Evolutionary conservation across 2,888 invertebrate genomes (phyloP), one percentile per base, ranked within the genome.

Genomic region (Pyrrhia umbra): DNA sequence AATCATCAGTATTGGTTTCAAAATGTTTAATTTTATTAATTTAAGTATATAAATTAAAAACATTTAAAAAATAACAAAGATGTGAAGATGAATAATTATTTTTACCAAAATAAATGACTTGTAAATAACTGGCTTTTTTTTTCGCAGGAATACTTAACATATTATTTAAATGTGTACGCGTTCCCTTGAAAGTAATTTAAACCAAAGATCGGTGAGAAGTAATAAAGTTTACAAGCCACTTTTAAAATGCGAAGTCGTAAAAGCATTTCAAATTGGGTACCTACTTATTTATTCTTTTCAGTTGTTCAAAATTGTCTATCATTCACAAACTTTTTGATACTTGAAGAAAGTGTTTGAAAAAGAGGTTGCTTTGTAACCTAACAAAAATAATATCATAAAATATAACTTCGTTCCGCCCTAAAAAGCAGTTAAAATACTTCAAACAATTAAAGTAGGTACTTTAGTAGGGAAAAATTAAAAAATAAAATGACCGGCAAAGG

Each of bases 211-310:
- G 42, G 37, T 59, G 27, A 34, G 39, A 20, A 37, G 45, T 60
- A 51, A 50, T 62, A 30, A 62, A 47, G 49, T 62, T 61, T 72
- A 55, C 45, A 34, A 62, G 72, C 52, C 55, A 52, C 63, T 72
- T 69, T 52, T 54, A 54, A 45, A 60, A 62, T 45, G 49, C 37
- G 18, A 55, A 74, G 58, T 64, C 46, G 45, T 70, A 45, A 62
- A 58, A 62, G 51, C 64, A 70, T 74, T 47, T 39, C 16, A 52
- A 70, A 61, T 58, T 57, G 49, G 13, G 50, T 55, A 39, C 23
- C 40, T 68, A 54, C 67, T 58, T 72, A 54, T 30, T 66, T 49
- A 72, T 72, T 72, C 57, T 66, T 58, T 69, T 27, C 67, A 51
- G 27, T 47, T 45, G 50, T 68, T 73, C 52, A 66, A 56, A 56